phyloP scores from a whole-genome alignment of 1,140 invertebrate genomes.

The Charaxes varanes region DNA sequence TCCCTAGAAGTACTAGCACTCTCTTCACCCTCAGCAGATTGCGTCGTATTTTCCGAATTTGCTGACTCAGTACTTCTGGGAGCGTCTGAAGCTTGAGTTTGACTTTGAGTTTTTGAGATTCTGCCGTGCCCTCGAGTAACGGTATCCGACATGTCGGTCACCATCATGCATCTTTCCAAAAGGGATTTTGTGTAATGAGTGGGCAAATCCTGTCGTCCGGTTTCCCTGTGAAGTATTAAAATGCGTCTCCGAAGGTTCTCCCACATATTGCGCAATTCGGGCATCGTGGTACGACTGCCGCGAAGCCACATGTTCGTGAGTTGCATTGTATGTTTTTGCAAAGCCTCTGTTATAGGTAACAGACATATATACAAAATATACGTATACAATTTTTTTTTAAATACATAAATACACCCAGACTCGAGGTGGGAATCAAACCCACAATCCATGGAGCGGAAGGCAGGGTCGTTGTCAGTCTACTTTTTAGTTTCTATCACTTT shows the following conservation, averaged over 20 bases:
- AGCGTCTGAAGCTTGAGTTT: conserved; percentile 8
- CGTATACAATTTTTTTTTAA: too few relatives aligned
- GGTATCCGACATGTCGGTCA: conserved; percentile 48
- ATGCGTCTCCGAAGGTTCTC: conserved; percentile 78
- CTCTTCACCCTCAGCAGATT: conserved; percentile 13
- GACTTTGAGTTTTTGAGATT: conserved; percentile 19
- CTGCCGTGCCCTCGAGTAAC: conserved; percentile 27
- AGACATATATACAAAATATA: too few relatives aligned
- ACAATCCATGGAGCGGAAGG: too few relatives aligned
- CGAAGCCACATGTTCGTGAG: conserved; percentile 59
- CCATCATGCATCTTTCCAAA: conserved; percentile 58
- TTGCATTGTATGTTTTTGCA: conserved; percentile 54
- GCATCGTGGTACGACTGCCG: conserved; percentile 66
- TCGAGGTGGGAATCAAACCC: too few relatives aligned
- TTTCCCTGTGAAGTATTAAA: conserved; percentile 70
- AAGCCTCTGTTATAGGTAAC: too few relatives aligned
- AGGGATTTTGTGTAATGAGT: conserved; percentile 57
- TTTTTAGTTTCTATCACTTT: too few relatives aligned
- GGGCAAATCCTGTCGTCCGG: conserved; percentile 45
- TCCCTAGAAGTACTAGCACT: conserved; percentile 21
- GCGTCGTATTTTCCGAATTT: conserved; percentile 7
- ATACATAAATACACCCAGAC: too few relatives aligned
- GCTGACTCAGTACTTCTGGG: conserved; percentile 13
- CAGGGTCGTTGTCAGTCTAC: too few relatives aligned
- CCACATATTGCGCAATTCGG: conserved; percentile 78